phyloP scores from a whole-genome alignment of 2,888 invertebrate species.

The Chloromyia formosa region DNA sequence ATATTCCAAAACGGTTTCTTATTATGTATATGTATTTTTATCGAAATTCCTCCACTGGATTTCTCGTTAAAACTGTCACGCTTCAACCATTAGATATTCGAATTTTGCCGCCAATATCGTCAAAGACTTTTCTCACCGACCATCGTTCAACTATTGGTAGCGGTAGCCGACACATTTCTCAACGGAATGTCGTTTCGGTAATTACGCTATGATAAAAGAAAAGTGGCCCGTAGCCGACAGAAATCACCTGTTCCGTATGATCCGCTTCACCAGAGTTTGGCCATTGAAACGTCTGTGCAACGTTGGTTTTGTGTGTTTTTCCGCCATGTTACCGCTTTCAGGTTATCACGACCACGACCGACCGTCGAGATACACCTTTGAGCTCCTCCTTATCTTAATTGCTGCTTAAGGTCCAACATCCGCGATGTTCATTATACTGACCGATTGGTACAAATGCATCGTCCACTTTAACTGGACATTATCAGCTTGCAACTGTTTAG shows the following conservation, averaged over 20 bases:
- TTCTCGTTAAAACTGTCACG: no score
- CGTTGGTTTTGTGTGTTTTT: neutral
- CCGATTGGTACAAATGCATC: constrained; percentile 28
- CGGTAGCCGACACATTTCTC: constrained; percentile 35
- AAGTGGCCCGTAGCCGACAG: constrained; percentile 28
- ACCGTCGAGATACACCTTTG: constrained; percentile 12
- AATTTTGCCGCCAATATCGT: no score
- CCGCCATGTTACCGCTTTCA: neutral
- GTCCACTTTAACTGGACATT: constrained; percentile 41
- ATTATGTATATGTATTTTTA: no score
- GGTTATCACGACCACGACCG: constrained; percentile 24
- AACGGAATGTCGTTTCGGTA: constrained; percentile 41
- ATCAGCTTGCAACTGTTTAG: constrained; percentile 38
- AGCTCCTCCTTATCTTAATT: constrained; percentile 35
- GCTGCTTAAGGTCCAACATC: constrained; percentile 43
- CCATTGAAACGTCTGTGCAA: constrained; percentile 24
- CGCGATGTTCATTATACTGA: constrained; percentile 31
- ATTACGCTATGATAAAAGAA: constrained; percentile 40
- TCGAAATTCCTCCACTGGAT: no score
- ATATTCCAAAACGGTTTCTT: no score
- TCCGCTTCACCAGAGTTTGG: neutral
- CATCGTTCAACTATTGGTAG: no score
- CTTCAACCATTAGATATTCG: no score
- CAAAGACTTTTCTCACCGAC: no score
- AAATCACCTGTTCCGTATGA: constrained; percentile 39